Base-by-base conservation (phyloP, 1,140 invertebrate species). In the Tribolium madens region DNA sequence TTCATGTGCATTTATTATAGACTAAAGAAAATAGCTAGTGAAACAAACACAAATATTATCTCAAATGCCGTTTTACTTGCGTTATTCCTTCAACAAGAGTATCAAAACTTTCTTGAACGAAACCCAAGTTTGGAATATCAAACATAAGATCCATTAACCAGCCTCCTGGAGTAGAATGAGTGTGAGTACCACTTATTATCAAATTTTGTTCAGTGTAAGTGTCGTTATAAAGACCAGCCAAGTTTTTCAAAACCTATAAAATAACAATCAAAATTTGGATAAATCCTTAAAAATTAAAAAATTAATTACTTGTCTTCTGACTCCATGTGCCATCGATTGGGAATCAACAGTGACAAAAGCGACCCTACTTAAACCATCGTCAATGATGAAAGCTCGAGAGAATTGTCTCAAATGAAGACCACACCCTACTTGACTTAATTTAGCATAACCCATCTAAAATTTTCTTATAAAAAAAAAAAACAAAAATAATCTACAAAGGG, bases 361-460 rank as follows among this genome's bases (percentile, higher is more conserved):
- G 26, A 96, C 86, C 18, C 94, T 90, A 3, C 86, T 85, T 7
- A 85, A 81, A 7, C 89, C 89, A 74, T 91, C 91, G 78, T 96
- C 93, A 7, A 98, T 88, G 18, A 98, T 92, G 85, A 96, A 97
- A 1, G 96, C 92, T 71, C 97, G 87, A 0, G 96, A 91, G 86
- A 93, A 98, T 81, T 95, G 94, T 3, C 97, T 88, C 2, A 96
- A 87, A 87, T 98, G 96, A 53, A 98, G 90, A 3, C 97, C 97
- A n/a, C 87, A 87, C 0, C 94, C 94, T 52, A 90, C 91, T 84
- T 98, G 96, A 47, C 90, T 90, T 31, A 94, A 89, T 83, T 94
- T 93, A 0, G 96, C 97, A 87, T 98, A 98, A 10, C 97, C 96
- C 95, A 98, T 96, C 96, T 98, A 85, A 33, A 78, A 81, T 3